These are phyloP conservation scores for Camelus bactrianus DNA, from an alignment of 2,113 vertebrate species.

Conservation along the genomic window DNA sequence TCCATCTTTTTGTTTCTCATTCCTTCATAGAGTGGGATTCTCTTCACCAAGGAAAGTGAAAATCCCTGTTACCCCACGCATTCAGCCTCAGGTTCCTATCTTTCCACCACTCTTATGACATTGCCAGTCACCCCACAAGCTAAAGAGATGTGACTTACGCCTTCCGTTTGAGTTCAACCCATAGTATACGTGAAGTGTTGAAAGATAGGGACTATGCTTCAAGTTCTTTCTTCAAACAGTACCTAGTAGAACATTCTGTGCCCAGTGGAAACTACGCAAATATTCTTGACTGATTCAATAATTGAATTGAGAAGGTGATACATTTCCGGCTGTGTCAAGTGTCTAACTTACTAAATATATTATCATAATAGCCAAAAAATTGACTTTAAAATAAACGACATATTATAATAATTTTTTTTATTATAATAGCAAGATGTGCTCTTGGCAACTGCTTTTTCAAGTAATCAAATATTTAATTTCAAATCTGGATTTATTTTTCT, in stretches of 20 bases:
- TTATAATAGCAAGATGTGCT: neutral
- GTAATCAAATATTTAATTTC: neutral
- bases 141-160: neutral
- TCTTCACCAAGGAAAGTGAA: neutral
- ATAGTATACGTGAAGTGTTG: neutral
- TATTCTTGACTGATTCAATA: neutral
- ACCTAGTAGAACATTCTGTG: neutral
- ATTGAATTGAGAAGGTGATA: neutral
- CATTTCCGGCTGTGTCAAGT: neutral
- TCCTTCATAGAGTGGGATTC: neutral
- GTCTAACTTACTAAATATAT: neutral
- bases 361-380: neutral
- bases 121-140: neutral
- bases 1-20: neutral
- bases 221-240: neutral
- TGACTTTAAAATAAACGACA: neutral
- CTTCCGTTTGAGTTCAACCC: neutral
- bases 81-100: neutral
- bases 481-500: constrained; percentile 26
- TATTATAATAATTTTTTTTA: too few species aligned
- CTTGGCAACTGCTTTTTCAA: neutral
- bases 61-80: neutral
- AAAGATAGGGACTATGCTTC: neutral
- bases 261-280: neutral
- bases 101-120: neutral